phyloP scores from a whole-genome alignment of 2,113 vertebrate genomes.

The Chaetodon auriga region DNA sequence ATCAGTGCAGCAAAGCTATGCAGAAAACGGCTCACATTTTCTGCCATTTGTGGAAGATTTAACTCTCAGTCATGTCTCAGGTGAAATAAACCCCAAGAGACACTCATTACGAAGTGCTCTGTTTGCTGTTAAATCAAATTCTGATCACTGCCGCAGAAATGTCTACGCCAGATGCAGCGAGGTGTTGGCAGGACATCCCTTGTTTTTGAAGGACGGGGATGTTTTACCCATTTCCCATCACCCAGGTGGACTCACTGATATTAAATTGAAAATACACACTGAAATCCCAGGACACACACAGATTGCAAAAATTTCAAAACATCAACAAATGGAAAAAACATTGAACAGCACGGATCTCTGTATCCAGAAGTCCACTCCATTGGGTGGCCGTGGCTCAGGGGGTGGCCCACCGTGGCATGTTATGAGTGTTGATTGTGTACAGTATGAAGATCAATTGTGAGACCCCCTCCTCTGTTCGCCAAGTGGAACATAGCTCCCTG shows the following conservation, averaged over 20 bases:
- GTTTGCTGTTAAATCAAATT: slow-evolving; percentile 33
- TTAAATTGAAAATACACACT: slow-evolving; percentile 75
- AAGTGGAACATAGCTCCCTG: slow-evolving; percentile 58
- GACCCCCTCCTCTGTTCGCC: slow-evolving; percentile 43
- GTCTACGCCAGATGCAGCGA: slow-evolving; percentile 73
- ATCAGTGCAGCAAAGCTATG: not conserved
- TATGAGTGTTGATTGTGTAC: slow-evolving; percentile 66
- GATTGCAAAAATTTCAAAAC: slow-evolving; percentile 50
- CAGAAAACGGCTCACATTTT: not conserved
- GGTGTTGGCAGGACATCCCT: slow-evolving; percentile 68
- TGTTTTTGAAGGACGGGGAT: slow-evolving; percentile 67
- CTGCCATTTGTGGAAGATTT: not conserved
- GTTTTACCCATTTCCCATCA: slow-evolving; percentile 77
- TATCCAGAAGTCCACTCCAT: slow-evolving; percentile 22
- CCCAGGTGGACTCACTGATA: slow-evolving; percentile 56
- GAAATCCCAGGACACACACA: slow-evolving; percentile 56
- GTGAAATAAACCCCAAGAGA: slow-evolving; percentile 18
- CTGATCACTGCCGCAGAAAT: slow-evolving; percentile 67
- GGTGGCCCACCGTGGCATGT: slow-evolving; percentile 64
- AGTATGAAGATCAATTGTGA: slow-evolving; percentile 73
- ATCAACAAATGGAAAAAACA: slow-evolving; percentile 69
- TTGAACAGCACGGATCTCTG: slow-evolving; percentile 46
- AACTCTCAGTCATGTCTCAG: not conserved
- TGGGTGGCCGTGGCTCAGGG: slow-evolving; percentile 76
- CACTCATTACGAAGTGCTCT: not conserved